Evolutionary conservation across 2,888 invertebrate species (phyloP).

Genomic region (Drosophila mulleri): DNA sequence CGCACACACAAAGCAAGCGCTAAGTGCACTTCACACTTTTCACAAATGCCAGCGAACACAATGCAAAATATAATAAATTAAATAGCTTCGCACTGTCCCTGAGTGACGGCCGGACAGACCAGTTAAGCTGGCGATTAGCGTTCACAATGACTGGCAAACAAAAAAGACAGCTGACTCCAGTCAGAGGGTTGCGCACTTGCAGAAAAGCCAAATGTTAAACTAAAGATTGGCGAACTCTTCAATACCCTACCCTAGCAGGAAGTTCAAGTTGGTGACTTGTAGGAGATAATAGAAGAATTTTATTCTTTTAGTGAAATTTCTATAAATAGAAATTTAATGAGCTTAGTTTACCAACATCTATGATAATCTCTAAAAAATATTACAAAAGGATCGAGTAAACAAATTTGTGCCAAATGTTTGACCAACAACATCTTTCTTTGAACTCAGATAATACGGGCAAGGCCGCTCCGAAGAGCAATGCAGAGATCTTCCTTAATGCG

Average conservation of each 20-base stretch:
- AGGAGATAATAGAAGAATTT: no score
- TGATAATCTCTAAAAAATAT: no score
- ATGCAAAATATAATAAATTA: constrained; percentile 57
- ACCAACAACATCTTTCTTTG: no score
- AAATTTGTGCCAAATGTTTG: no score
- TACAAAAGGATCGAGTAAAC: no score
- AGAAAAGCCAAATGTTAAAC: not conserved
- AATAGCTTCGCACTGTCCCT: constrained; percentile 18
- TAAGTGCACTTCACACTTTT: constrained; percentile 69
- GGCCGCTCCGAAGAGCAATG: no score
- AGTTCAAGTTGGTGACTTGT: not conserved
- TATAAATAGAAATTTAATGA: no score
- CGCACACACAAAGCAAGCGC: constrained; percentile 37
- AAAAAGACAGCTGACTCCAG: constrained; percentile 1
- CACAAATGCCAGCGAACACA: constrained; percentile 57
- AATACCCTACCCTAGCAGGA: constrained; percentile 2
- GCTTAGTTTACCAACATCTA: no score
- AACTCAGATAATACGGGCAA: no score
- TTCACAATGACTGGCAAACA: constrained; percentile 4
- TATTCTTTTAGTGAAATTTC: no score
- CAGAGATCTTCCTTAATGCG: no score
- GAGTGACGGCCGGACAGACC: constrained; percentile 23
- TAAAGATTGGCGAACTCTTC: no score
- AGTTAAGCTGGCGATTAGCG: constrained; percentile 60
- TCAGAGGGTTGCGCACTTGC: not conserved